Base-by-base conservation (phyloP, 2,113 vertebrate species). In the Monopterus albus region DNA sequence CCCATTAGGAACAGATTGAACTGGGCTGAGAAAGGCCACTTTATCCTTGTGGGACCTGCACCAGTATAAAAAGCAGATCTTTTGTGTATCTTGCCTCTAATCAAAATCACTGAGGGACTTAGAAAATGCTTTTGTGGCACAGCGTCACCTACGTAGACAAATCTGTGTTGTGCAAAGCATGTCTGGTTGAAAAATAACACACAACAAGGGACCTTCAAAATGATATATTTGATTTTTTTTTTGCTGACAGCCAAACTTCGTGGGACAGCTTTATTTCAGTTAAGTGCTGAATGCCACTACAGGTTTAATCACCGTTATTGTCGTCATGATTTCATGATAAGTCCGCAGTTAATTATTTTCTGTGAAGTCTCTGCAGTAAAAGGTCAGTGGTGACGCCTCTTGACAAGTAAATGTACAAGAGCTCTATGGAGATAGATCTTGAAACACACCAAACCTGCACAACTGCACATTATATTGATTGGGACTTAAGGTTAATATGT, bases 381-480 rank as follows among this genome's bases (percentile, higher is more conserved):
- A 91, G 89, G 87, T 91, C 84, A 91, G 29, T 2, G 25, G 29
- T 82, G 85, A 82, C 50, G 25, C 75, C 81, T 66, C 25, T 21
- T 61, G 75, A 84, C 61, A 74, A 72, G 65, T 36, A 62, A 72
- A 78, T 12, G 46, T 68, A 63, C 42, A 61, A 21, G 45, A 46
- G 47, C 40, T 18, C 28, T 62, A 12, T 31, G 18, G 23, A 36
- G 40, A 12, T 2, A 12, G 5, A 31, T 55, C 46, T 2, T 3
- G 20, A 60, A 77, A 28, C 18, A 2, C 28, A 31, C 7, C 66
- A 46, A 25, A 51, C 57, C 20, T 64, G 28, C 65, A 47, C 39
- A 35, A 20, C 42, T 35, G 33, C 35, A 14, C 23, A 53, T 9
- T 31, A 23, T 47, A 56, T 66, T 66, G 62, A 78, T 59, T 56